Percentiles rank a stretch among this genome's conserved stretches.
Conservation (phyloP, 2,797 vertebrate species). For the Notolabrus celidotus region DNA sequence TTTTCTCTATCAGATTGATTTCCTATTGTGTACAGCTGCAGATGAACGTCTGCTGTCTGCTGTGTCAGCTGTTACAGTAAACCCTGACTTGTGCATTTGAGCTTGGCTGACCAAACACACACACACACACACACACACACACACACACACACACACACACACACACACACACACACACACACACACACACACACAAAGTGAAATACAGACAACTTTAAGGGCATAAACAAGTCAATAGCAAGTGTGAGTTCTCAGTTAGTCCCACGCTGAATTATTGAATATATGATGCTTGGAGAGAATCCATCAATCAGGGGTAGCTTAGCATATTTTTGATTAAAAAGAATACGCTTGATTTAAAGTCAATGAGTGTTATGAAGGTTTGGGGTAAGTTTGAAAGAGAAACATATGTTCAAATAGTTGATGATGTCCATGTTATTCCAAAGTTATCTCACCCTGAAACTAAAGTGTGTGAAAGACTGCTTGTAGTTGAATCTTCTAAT, state of each 20-base stretch:
- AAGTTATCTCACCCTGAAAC: no score
- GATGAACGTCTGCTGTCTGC: slow-evolving; percentile 61
- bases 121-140: slow-evolving; percentile 51
- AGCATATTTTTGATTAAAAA: no score
- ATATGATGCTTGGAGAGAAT: not conserved
- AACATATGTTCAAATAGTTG: not conserved
- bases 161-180: slow-evolving; percentile 50
- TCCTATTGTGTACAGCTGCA: slow-evolving; percentile 58
- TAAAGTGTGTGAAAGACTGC: slow-evolving; percentile 16
- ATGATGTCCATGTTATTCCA: no score
- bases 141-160: slow-evolving; percentile 52
- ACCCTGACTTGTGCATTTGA: slow-evolving; percentile 67
- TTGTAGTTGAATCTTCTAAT: slow-evolving; percentile 26
- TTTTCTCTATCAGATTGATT: slow-evolving; percentile 71
- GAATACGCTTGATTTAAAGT: no score
- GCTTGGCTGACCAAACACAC: slow-evolving; percentile 47
- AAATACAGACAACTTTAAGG: slow-evolving; percentile 49
- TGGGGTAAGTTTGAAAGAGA: no score
- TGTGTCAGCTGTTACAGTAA: slow-evolving; percentile 71
- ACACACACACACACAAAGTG: slow-evolving; percentile 47
- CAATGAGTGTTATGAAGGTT: no score
- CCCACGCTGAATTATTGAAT: slow-evolving; percentile 14
- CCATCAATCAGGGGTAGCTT: not conserved
- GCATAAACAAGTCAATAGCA: slow-evolving; percentile 56
- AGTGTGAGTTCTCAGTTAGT: slow-evolving; percentile 12